Percentiles rank a stretch among this genome's conserved stretches.
Conservation (phyloP, 2,113 vertebrate genomes). For the Amphiprion ocellaris region DNA sequence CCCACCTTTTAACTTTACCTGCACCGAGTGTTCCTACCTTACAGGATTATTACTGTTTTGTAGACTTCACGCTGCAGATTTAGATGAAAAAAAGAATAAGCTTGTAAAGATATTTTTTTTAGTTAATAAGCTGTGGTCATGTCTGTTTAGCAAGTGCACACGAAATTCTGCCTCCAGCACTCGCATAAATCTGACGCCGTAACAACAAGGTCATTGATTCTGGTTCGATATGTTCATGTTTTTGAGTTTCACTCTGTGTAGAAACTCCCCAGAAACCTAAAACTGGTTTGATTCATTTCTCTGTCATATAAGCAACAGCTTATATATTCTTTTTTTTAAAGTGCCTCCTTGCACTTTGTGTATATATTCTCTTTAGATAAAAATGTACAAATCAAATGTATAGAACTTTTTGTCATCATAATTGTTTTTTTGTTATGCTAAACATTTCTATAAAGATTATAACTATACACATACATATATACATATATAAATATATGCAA, state of each 20-base stretch:
- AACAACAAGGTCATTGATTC: constrained; percentile 57
- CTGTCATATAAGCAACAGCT: constrained; percentile 61
- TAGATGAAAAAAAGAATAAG: constrained; percentile 20
- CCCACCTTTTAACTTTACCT: not conserved
- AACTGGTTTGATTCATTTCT: constrained; percentile 37
- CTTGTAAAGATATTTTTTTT: constrained; percentile 25
- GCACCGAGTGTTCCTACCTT: constrained; percentile 50
- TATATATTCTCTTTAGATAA: constrained; percentile 72
- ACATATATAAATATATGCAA: constrained; percentile 18
- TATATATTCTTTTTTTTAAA: constrained; percentile 78
- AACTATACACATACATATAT: constrained; percentile 29
- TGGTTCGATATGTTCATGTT: constrained; percentile 25
- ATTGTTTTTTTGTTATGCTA: constrained; percentile 65
- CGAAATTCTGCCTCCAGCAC: constrained; percentile 51
- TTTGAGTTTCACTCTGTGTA: constrained; percentile 30
- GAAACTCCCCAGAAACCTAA: constrained; percentile 35
- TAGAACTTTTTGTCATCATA: constrained; percentile 59
- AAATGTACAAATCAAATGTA: constrained; percentile 58
- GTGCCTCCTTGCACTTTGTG: constrained; percentile 88
- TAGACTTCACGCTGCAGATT: constrained; percentile 18
- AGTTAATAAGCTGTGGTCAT: constrained; percentile 30
- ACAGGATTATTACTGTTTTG: not conserved
- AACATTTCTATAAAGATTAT: constrained; percentile 59
- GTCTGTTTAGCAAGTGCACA: constrained; percentile 43
- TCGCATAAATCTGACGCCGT: constrained; percentile 39